These are phyloP conservation scores for Aphrophora alni DNA, from an alignment of 2,888 invertebrate species.

Conservation along the genomic window DNA sequence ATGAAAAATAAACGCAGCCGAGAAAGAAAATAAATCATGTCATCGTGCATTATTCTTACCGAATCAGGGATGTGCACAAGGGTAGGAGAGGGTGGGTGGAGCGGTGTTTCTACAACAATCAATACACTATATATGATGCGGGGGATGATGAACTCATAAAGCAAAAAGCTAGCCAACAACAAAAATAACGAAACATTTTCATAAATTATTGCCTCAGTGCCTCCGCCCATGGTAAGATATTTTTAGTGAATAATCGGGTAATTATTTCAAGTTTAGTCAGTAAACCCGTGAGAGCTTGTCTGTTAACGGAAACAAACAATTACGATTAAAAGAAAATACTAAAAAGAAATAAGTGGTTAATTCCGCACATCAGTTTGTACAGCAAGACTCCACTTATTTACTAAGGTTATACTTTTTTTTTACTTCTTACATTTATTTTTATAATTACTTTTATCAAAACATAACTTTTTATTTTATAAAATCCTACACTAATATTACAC, in stretches of 20 bases:
- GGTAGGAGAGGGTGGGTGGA: neutral
- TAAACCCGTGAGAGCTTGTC: neutral
- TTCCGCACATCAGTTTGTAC: no score
- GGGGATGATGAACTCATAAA: neutral
- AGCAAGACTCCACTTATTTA: no score
- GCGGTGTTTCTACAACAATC: slow-evolving; percentile 1
- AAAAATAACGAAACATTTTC: neutral
- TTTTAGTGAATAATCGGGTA: neutral
- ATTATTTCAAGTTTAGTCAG: neutral
- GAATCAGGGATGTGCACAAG: neutral
- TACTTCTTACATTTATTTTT: no score
- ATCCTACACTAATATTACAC: no score
- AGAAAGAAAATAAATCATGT: neutral
- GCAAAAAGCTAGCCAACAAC: slow-evolving; percentile 6
- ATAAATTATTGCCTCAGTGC: neutral
- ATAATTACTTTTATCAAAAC: no score
- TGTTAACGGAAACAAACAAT: no score
- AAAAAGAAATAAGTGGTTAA: no score
- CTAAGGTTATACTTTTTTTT: no score
- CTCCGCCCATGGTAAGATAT: neutral
- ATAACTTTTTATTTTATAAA: no score
- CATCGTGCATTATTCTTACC: neutral
- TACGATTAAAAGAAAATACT: no score
- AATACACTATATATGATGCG: neutral
- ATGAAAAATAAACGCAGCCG: neutral